Evolutionary conservation across 2,888 invertebrate species (phyloP).

Genomic region (Ariolimax columbianus): DNA sequence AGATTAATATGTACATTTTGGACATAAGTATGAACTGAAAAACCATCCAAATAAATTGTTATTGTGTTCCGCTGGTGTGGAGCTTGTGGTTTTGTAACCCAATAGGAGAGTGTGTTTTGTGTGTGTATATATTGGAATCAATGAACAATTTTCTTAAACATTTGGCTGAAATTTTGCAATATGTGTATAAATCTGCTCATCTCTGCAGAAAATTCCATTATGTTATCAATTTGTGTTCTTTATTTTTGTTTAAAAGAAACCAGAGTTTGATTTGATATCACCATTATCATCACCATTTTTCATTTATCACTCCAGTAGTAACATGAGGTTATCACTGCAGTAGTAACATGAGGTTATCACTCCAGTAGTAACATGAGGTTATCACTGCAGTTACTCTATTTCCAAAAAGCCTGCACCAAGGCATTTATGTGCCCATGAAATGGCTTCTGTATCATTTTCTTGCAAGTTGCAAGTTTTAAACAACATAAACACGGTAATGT

Average conservation of each 20-base stretch:
- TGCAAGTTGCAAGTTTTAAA: too few relatives aligned
- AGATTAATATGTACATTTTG: slow-evolving; percentile 37
- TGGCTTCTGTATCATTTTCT: too few relatives aligned
- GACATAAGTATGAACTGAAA: background rate
- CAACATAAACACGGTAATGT: too few relatives aligned
- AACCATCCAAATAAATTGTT: background rate
- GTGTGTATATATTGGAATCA: slow-evolving; percentile 20
- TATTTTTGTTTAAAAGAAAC: background rate
- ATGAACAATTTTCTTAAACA: background rate
- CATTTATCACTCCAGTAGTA: too few relatives aligned
- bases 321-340: too few relatives aligned
- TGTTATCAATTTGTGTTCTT: background rate
- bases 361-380: too few relatives aligned
- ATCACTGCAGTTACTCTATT: too few relatives aligned
- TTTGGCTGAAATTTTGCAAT: background rate
- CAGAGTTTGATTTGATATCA: too few relatives aligned
- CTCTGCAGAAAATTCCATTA: background rate
- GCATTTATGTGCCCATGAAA: too few relatives aligned
- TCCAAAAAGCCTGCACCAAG: too few relatives aligned
- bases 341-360: too few relatives aligned
- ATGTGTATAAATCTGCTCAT: slow-evolving; percentile 27
- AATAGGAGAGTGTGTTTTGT: background rate
- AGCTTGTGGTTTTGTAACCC: background rate
- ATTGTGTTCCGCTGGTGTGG: background rate
- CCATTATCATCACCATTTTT: too few relatives aligned